Evolutionary conservation across 2,888 invertebrate genomes (phyloP).

Genomic region (Campopleginae sp.): DNA sequence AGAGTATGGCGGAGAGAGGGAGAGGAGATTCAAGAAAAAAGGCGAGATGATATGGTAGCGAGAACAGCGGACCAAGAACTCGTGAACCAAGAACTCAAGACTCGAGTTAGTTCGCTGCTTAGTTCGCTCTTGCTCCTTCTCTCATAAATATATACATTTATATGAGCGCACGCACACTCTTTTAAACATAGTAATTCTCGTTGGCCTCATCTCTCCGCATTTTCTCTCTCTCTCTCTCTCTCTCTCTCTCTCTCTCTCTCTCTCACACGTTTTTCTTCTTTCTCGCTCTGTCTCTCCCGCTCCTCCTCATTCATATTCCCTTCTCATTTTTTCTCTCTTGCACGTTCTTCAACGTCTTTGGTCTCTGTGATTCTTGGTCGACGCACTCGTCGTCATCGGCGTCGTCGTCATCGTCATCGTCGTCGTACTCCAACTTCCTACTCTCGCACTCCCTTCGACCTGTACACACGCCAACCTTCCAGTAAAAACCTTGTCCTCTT

Average conservation of each 20-base stretch:
- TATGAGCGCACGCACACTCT: background rate
- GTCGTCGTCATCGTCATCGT: slow-evolving; percentile 41
- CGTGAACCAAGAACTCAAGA: slow-evolving; percentile 42
- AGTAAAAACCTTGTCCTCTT: slow-evolving; percentile 70
- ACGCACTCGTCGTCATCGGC: slow-evolving; percentile 50
- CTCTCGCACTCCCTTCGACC: slow-evolving; percentile 62
- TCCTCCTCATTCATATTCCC: slow-evolving; percentile 43
- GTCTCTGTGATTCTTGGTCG: slow-evolving; percentile 43
- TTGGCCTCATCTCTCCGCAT: slow-evolving; percentile 70
- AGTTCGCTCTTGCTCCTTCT: slow-evolving; percentile 51
- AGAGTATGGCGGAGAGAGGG: slow-evolving; percentile 54
- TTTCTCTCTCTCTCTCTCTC: slow-evolving; percentile 49
- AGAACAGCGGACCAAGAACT: slow-evolving; percentile 58
- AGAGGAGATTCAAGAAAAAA: slow-evolving; percentile 48
- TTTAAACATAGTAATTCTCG: slow-evolving; percentile 78
- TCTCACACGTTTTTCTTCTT: slow-evolving; percentile 14
- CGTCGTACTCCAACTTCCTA: slow-evolving; percentile 53
- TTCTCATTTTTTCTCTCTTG: slow-evolving; percentile 53
- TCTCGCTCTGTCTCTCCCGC: slow-evolving; percentile 36
- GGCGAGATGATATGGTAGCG: slow-evolving; percentile 59
- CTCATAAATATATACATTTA: slow-evolving; percentile 65
- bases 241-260: slow-evolving; percentile 10
- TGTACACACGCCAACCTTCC: slow-evolving; percentile 64
- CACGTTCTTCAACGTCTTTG: slow-evolving; percentile 36
- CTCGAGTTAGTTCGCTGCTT: slow-evolving; percentile 52